Evolutionary conservation across 2,797 vertebrate genomes (phyloP), one percentile per base, ranked within the genome.

Genomic region (Menidia menidia): DNA sequence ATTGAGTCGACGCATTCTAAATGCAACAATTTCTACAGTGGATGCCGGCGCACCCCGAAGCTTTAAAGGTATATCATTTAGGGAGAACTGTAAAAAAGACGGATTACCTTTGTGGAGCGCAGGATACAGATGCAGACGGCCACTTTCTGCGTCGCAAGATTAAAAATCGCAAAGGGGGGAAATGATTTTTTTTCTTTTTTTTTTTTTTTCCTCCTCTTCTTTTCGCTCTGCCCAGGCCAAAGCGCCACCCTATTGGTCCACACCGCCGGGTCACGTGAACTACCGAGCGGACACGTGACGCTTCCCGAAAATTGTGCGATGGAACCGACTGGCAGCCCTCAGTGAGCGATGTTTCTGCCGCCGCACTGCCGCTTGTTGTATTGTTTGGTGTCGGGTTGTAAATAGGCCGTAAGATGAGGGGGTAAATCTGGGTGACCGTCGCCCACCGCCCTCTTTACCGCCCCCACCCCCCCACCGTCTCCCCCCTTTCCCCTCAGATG

Each of bases 171-270:
- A 66, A 92, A 89, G n/a, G n/a, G 87, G 88, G 85, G 90, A 92
- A 88, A 92, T 92, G n/a, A 65, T n/a, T n/a, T n/a, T n/a, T n/a
- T n/a, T n/a, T n/a, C n/a, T n/a, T n/a, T n/a, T n/a, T n/a, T 86
- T 81, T 83, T 82, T 81, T 85, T 81, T 75, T 33, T 53, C 54
- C 45, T 55, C 52, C 62, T 64, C 77, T 87, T 81, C 72, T 72
- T 91, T 91, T 92, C 43, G 87, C 85, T 92, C 87, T 89, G 82
- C 85, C 88, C 77, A 86, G 62, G 58, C 92, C 88, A 75, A 90
- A 90, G 89, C 55, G 80, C 87, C 92, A 72, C 90, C 92, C 88
- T 87, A 97, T 96, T 97, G 96, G 97, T 91, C 91, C 78, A 57
- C 81, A 18, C 75, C 80, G 83, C 68, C 61, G 55, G 86, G 92